A percentile compares a stretch with the other conserved stretches of the same genome.
These are phyloP conservation scores for Tenthredo distinguenda DNA, from an alignment of 2,888 invertebrate species.

Conservation along the genomic window DNA sequence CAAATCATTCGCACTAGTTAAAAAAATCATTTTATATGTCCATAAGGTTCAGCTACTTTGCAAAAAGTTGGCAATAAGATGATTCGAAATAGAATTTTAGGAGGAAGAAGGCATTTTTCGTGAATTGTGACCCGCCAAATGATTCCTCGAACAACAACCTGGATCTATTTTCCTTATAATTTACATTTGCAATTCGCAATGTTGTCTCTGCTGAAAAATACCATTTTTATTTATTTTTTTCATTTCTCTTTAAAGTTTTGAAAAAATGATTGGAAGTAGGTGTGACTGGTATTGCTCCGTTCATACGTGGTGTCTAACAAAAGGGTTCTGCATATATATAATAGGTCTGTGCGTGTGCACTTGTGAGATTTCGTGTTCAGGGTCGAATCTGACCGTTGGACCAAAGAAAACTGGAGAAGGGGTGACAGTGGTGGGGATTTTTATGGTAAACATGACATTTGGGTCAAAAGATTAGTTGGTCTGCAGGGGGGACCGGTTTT, in stretches of 20 bases:
- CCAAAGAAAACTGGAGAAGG: background rate
- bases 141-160: background rate
- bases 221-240: background rate
- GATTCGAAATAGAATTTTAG: too few species aligned
- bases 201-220: background rate
- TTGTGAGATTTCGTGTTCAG: constrained; percentile 21
- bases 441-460: constrained; percentile 26
- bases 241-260: background rate
- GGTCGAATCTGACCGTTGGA: background rate
- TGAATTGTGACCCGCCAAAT: background rate
- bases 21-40: background rate
- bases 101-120: background rate
- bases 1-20: background rate
- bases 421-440: background rate
- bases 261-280: background rate
- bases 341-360: background rate
- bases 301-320: background rate
- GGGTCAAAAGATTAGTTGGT: constrained; percentile 32
- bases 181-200: background rate
- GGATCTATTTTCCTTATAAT: background rate
- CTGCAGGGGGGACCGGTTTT: constrained; percentile 32
- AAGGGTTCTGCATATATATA: background rate
- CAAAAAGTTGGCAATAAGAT: too few species aligned
- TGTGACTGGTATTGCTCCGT: background rate
- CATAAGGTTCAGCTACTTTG: background rate